Conservation (phyloP, 2,113 vertebrate species). For the Lycocorax pyrrhopterus region DNA sequence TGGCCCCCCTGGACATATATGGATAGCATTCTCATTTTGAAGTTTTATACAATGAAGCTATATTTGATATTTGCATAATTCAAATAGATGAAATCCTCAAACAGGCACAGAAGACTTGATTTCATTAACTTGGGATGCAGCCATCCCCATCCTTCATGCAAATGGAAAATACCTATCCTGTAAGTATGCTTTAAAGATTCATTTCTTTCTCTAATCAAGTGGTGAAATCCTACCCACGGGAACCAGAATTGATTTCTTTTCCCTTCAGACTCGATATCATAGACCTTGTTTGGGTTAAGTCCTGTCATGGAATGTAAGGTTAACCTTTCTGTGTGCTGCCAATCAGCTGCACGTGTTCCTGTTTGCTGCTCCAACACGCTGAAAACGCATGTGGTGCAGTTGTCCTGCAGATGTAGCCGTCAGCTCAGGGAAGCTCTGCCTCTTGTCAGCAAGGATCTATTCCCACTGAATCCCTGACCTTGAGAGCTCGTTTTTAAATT, state of each 20-base stretch:
- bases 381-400: not conserved
- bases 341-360: not conserved
- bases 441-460: not conserved
- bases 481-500: not conserved
- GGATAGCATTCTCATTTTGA: slow-evolving; percentile 21
- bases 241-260: slow-evolving; percentile 63
- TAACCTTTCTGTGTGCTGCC: not conserved
- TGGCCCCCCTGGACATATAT: not conserved
- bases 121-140: slow-evolving; percentile 63
- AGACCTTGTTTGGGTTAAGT: not conserved
- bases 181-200: slow-evolving; percentile 45
- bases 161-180: slow-evolving; percentile 45
- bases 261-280: not conserved
- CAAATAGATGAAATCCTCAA: slow-evolving; percentile 46
- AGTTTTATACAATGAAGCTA: slow-evolving; percentile 24
- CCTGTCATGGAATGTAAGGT: not conserved
- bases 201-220: slow-evolving; percentile 59
- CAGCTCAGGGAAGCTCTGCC: not conserved
- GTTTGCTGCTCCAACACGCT: not conserved
- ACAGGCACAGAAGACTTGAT: slow-evolving; percentile 29
- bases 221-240: slow-evolving; percentile 31
- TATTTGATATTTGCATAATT: slow-evolving; percentile 59
- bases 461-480: slow-evolving; percentile 1
- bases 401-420: not conserved
- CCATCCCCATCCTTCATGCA: slow-evolving; percentile 34